Evolutionary conservation across 2,113 vertebrate species (phyloP), one percentile per base, ranked within the genome.

Genomic region (Trogon melanurus): DNA sequence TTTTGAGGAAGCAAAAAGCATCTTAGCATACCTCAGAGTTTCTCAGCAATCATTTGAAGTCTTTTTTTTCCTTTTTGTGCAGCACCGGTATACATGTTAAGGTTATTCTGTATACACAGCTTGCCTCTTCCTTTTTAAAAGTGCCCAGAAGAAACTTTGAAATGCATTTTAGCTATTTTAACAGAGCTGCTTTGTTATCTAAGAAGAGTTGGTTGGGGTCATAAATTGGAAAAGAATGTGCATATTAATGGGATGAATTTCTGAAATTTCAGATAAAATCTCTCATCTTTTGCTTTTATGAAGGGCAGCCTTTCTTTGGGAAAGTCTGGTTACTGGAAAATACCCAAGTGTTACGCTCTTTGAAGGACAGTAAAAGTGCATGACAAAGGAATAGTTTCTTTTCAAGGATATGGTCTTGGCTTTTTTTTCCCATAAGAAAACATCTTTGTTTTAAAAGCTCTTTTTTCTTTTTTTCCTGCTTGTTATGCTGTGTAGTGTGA

Each of bases 231-330:
- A 88, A 79, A 78, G 44, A 54, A 82, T 88, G 58, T 73, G n/a
- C 30, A 8, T 85, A 69, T 32, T 79, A 82, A 72, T 72, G n/a
- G 70, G 17, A 75, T 69, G 57, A 50, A 36, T 93, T 91, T 82
- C 80, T 72, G 61, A 82, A 54, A 61, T 70, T 85, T 84, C 58
- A 85, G 93, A 89, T 95, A 82, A 89, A 85, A 79, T 87, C 66
- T 96, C 10, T 75, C 16, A 34, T 71, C 25, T 86, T 65, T 53
- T 44, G 56, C 71, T 83, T 36, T 74, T 69, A 29, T 51, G 73
- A 93, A 96, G 92, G 94, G 15, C 91, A 89, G 34, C 44, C 51
- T 92, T 91, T 89, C 70, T 85, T 94, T 74, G 70, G 81, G 36
- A 79, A 91, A 13, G 38, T 79, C 56, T 1, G 8, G 41, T 78